These are phyloP conservation scores for Ameiurus melas DNA, from an alignment of 2,113 vertebrate species.

Conservation along the genomic window DNA sequence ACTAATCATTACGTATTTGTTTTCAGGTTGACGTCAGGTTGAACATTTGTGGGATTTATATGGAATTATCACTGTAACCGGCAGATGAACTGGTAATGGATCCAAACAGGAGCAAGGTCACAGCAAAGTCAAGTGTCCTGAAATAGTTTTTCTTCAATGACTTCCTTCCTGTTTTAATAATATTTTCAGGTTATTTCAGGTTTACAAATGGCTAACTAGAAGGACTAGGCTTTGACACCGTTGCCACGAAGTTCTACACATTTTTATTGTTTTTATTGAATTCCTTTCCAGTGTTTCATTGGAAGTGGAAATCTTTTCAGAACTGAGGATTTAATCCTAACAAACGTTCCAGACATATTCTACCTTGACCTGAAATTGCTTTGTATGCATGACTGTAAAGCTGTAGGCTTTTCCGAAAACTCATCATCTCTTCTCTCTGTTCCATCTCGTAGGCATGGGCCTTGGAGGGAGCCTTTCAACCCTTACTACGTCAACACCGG, in stretches of 20 bases:
- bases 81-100: neutral
- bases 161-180: neutral
- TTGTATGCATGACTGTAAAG: neutral
- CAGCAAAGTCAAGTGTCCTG: neutral
- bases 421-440: neutral
- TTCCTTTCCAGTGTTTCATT: neutral
- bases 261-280: neutral
- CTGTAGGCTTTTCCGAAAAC: neutral
- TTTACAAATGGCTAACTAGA: neutral
- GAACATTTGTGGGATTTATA: neutral
- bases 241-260: neutral
- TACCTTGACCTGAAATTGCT: slow-evolving; percentile 1
- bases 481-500: slow-evolving; percentile 95
- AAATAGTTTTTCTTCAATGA: too few relatives aligned
- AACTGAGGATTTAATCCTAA: neutral
- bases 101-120: neutral
- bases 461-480: slow-evolving; percentile 89
- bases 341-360: neutral
- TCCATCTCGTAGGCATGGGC: slow-evolving; percentile 55
- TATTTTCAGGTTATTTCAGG: neutral
- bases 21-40: neutral
- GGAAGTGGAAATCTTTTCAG: neutral
- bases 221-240: neutral
- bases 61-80: neutral
- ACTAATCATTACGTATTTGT: neutral